Percentiles rank a stretch among this genome's conserved stretches.
These are phyloP conservation scores for Phalacrocorax carbo DNA, from an alignment of 2,113 vertebrate species.

Conservation along the genomic window DNA sequence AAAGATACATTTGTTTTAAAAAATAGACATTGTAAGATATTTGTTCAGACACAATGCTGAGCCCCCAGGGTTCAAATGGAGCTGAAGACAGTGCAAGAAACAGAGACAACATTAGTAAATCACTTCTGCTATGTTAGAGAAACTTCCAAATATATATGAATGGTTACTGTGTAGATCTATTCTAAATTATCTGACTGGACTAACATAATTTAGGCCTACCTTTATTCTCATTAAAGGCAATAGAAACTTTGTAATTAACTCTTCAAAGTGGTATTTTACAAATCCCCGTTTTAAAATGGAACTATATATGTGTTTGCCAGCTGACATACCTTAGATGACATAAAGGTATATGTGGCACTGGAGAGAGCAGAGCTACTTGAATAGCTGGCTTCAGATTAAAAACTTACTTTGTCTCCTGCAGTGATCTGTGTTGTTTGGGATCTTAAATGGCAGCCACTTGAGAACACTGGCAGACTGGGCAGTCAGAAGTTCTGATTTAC, in stretches of 20 bases:
- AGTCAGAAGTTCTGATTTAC: not conserved
- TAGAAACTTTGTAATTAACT: not conserved
- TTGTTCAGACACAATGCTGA: not conserved
- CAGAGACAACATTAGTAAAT: not conserved
- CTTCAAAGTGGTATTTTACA: not conserved
- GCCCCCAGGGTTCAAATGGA: not conserved
- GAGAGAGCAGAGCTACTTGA: not conserved
- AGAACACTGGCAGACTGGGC: not conserved
- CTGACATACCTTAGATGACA: not conserved
- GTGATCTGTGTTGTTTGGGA: not conserved
- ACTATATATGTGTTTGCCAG: not conserved
- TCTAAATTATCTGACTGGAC: not conserved
- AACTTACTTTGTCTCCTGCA: not conserved
- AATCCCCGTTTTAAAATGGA: not conserved
- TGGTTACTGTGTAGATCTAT: not conserved
- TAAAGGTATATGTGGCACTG: not conserved
- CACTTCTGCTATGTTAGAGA: not conserved
- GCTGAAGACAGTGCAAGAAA: not conserved
- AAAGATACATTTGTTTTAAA: not conserved
- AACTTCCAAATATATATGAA: not conserved
- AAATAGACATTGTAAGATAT: not conserved
- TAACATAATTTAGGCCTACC: not conserved
- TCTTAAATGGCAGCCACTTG: not conserved
- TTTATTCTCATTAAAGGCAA: not conserved
- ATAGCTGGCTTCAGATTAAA: not conserved